These are phyloP conservation scores for Plagodis dolabraria DNA, from an alignment of 2,888 invertebrate genomes.

Conservation along the genomic window DNA sequence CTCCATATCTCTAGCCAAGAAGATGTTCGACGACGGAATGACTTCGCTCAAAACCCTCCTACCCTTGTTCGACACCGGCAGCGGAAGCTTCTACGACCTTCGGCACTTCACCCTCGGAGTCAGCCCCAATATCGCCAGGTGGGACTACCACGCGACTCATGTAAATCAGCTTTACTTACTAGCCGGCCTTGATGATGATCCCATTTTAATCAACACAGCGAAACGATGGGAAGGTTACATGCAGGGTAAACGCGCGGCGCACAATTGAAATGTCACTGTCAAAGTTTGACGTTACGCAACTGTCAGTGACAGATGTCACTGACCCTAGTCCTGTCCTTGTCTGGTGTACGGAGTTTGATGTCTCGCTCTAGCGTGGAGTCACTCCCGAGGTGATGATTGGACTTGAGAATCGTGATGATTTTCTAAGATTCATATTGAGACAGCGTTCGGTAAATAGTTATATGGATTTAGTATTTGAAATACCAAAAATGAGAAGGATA, in stretches of 20 bases:
- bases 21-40: constrained; percentile 94
- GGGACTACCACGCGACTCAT: constrained; percentile 99
- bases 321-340: constrained; percentile 26
- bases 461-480: constrained; percentile 17
- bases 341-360: constrained; percentile 21
- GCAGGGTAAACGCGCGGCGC: constrained; percentile 96
- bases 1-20: constrained; percentile 88
- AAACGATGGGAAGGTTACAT: constrained; percentile 97
- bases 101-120: constrained; percentile 95
- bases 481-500: constrained; percentile 20
- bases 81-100: constrained; percentile 97
- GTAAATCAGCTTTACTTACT: constrained; percentile 97
- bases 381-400: constrained; percentile 24
- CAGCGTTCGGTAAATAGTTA: not conserved
- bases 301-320: constrained; percentile 21
- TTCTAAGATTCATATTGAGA: not conserved
- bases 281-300: constrained; percentile 21
- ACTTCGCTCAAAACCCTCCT: constrained; percentile 94
- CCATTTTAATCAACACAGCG: constrained; percentile 92
- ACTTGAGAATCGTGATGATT: not conserved
- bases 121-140: constrained; percentile 97
- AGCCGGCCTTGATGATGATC: constrained; percentile 93
- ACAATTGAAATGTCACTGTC: constrained; percentile 88
- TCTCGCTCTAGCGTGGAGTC: constrained; percentile 4
- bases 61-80: constrained; percentile 96